These are phyloP conservation scores for Tenrec ecaudatus DNA, from an alignment of 2,113 vertebrate genomes.

Conservation along the genomic window DNA sequence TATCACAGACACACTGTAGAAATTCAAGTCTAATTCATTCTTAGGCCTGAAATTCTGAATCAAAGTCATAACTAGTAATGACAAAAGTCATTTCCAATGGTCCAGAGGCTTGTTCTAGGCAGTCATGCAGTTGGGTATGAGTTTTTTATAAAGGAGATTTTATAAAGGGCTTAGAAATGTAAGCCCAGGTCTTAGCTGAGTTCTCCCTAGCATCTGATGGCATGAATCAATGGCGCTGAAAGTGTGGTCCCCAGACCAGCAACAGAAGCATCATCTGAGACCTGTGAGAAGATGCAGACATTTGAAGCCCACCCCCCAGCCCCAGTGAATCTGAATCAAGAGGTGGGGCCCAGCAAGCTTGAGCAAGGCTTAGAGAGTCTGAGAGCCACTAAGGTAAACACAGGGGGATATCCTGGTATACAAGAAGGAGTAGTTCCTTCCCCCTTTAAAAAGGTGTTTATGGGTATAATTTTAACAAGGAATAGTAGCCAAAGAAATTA, in stretches of 20 bases:
- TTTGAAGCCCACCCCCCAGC: neutral
- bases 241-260: neutral
- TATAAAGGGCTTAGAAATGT: neutral
- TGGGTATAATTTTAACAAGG: neutral
- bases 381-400: neutral
- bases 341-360: neutral
- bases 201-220: neutral
- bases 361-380: neutral
- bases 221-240: slow-evolving; percentile 11
- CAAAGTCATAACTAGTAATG: neutral
- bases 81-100: neutral
- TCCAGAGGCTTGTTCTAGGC: neutral
- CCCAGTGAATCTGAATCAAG: neutral
- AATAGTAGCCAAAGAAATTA: no score
- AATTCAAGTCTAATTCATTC: neutral
- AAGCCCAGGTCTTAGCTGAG: neutral
- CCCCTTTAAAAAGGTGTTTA: neutral
- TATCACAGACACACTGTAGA: neutral
- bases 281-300: neutral
- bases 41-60: slow-evolving; percentile 16
- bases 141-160: neutral
- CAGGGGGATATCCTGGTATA: neutral
- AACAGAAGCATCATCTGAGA: neutral
- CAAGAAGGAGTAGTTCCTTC: neutral
- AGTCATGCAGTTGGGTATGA: neutral